A percentile compares a stretch with the other conserved stretches of the same genome.
Conservation (phyloP, 2,797 vertebrate genomes). For the Ceryle rudis region DNA sequence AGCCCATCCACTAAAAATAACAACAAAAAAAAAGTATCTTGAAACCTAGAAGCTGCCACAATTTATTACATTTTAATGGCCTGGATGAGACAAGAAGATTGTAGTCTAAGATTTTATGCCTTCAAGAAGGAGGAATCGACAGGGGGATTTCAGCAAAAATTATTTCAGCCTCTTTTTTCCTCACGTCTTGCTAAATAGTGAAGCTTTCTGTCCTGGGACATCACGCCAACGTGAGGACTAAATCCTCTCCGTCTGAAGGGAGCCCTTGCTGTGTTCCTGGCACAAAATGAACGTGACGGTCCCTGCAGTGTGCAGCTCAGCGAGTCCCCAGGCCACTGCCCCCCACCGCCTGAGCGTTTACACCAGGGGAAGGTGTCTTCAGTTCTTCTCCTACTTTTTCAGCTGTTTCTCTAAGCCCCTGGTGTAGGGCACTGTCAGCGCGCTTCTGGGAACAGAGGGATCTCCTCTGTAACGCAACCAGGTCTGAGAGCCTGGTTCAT, state of each 20-base stretch:
- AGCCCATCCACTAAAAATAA: not conserved
- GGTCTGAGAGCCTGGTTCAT: not conserved
- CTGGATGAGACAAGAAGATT: slow-evolving; percentile 16
- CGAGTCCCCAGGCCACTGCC: not conserved
- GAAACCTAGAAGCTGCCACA: slow-evolving; percentile 1
- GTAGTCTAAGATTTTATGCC: not conserved
- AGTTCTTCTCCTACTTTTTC: not conserved
- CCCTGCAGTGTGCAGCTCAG: not conserved
- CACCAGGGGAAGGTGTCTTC: not conserved
- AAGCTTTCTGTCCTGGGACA: not conserved
- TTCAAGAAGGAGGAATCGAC: not conserved
- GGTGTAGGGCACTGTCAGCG: not conserved
- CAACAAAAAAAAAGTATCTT: not conserved
- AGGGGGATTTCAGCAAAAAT: not conserved
- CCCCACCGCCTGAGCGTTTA: not conserved
- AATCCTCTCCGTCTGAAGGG: not conserved
- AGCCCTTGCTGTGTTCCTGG: not conserved
- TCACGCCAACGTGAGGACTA: not conserved
- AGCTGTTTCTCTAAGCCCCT: not conserved
- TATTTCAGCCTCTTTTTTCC: not conserved
- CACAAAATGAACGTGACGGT: not conserved
- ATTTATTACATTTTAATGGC: slow-evolving; percentile 15
- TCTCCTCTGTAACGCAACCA: not conserved
- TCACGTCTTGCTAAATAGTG: not conserved
- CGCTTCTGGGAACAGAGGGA: not conserved